These are phyloP conservation scores for Xylocampa areola DNA, from an alignment of 2,888 invertebrate genomes.

Conservation along the genomic window DNA sequence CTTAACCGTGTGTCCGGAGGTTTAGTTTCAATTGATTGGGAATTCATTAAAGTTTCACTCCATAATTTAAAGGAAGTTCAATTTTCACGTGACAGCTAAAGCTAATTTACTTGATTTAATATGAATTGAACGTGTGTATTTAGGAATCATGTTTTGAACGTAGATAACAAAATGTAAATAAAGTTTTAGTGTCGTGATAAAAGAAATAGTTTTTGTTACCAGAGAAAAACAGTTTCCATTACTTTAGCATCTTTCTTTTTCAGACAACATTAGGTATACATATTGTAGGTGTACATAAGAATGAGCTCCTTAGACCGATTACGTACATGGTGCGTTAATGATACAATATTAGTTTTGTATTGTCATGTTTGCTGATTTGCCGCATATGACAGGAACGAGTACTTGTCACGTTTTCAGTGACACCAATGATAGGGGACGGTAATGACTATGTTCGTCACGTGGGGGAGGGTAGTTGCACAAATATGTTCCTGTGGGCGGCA, in stretches of 20 bases:
- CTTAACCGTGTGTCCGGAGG: constrained; percentile 27
- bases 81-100: background rate
- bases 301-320: constrained; percentile 5
- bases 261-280: no score
- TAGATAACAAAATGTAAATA: no score
- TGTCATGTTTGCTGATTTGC: constrained; percentile 19
- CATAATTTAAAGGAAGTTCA: background rate
- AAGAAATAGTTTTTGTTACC: no score
- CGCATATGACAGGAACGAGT: constrained; percentile 34
- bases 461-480: constrained; percentile 47
- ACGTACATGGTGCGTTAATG: constrained; percentile 20
- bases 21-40: constrained; percentile 17
- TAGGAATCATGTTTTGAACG: no score
- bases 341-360: no score
- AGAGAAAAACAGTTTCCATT: no score
- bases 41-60: constrained; percentile 20
- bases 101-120: no score
- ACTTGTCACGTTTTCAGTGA: constrained; percentile 49
- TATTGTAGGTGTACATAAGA: background rate
- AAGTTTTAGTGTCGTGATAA: no score
- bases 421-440: constrained; percentile 47
- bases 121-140: no score
- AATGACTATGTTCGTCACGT: constrained; percentile 45
- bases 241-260: no score
- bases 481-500: constrained; percentile 54